These are phyloP conservation scores for Tenthredo scrophulariae DNA, from an alignment of 2,888 invertebrate genomes.

Conservation along the genomic window DNA sequence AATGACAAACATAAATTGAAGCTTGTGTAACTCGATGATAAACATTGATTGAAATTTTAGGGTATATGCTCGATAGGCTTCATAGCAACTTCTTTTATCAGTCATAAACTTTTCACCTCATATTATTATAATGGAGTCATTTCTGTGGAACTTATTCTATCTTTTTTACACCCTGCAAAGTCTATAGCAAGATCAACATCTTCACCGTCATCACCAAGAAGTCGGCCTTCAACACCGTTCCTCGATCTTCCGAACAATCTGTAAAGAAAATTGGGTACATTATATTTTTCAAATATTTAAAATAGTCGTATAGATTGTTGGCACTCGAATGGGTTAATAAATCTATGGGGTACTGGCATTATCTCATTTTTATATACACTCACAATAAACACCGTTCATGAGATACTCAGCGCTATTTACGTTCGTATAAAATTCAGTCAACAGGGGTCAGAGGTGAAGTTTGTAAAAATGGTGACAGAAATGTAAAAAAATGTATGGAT, in stretches of 20 bases:
- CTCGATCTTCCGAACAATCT: slow-evolving; percentile 78
- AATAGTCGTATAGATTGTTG: not conserved
- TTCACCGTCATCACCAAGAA: slow-evolving; percentile 75
- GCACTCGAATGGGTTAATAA: slow-evolving; percentile 32
- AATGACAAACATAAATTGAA: not conserved
- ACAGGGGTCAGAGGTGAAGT: slow-evolving; percentile 19
- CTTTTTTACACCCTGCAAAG: slow-evolving; percentile 68
- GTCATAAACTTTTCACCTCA: not conserved
- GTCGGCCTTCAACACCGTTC: slow-evolving; percentile 75
- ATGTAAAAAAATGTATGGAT: not conserved
- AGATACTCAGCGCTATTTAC: not conserved
- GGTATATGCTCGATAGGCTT: not conserved
- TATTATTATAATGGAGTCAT: slow-evolving; percentile 63
- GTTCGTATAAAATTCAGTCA: slow-evolving; percentile 2
- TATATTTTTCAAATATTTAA: slow-evolving; percentile 52
- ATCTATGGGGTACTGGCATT: not conserved
- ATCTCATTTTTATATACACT: not conserved
- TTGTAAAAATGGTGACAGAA: not conserved
- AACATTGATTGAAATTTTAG: not conserved
- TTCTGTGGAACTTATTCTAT: slow-evolving; percentile 62
- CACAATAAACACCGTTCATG: slow-evolving; percentile 11
- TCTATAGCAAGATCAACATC: slow-evolving; percentile 74
- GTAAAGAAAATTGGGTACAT: slow-evolving; percentile 59
- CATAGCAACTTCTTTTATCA: not conserved
- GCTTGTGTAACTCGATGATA: not conserved